phyloP scores from a whole-genome alignment of 2,113 vertebrate genomes.

The Microcebus ravelobensis region DNA sequence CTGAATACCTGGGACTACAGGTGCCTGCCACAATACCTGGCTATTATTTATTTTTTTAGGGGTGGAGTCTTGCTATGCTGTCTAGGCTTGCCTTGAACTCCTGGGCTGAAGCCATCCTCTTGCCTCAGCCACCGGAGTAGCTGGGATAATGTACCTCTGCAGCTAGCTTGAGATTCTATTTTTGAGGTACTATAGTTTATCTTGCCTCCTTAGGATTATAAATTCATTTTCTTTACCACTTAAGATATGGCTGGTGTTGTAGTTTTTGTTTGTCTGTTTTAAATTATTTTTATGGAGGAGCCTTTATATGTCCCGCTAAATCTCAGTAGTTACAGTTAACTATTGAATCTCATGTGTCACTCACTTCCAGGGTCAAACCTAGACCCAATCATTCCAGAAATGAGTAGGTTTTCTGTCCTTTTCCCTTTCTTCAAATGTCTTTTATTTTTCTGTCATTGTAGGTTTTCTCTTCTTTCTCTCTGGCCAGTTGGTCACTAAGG shows the following conservation, averaged over 20 bases:
- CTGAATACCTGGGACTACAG: too few species aligned
- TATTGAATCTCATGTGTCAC: background rate
- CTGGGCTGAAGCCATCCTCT: too few species aligned
- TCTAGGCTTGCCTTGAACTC: too few species aligned
- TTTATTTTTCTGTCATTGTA: slow-evolving; percentile 37
- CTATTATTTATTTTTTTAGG: too few species aligned
- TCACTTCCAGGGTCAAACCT: background rate
- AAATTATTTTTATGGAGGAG: background rate
- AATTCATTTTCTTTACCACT: slow-evolving; percentile 37
- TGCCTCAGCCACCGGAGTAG: background rate
- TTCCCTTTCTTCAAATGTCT: background rate
- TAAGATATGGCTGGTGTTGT: background rate
- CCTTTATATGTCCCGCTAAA: background rate
- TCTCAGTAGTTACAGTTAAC: background rate
- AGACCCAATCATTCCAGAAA: background rate
- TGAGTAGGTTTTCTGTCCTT: background rate
- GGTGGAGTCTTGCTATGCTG: too few species aligned
- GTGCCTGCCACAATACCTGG: too few species aligned
- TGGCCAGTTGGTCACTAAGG: background rate
- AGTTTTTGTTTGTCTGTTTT: background rate
- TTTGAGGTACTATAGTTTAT: slow-evolving; percentile 12
- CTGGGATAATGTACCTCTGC: background rate
- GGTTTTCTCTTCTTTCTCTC: slow-evolving; percentile 25
- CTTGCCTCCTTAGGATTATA: background rate
- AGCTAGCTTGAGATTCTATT: background rate